Conservation (phyloP, 2,113 vertebrate genomes). For the Polypterus bichir region DNA sequence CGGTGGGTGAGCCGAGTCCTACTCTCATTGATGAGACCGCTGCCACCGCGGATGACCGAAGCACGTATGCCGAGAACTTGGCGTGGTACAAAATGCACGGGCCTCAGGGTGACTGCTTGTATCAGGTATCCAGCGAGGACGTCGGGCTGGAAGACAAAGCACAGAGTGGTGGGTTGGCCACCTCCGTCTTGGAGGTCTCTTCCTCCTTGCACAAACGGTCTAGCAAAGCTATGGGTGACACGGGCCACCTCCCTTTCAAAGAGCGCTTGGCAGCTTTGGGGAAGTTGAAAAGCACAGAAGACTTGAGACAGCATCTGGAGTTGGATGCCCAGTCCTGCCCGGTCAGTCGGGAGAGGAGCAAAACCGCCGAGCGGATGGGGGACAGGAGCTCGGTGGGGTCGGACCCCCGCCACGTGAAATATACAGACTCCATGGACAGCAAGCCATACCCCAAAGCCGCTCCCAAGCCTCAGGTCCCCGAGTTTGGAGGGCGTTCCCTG, state of each 20-base stretch:
- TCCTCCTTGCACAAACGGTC: slow-evolving; percentile 48
- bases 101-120: slow-evolving; percentile 36
- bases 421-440: slow-evolving; percentile 38
- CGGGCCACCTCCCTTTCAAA: slow-evolving; percentile 62
- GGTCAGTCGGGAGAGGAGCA: slow-evolving; percentile 29
- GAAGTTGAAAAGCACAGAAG: slow-evolving; percentile 58
- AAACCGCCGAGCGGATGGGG: slow-evolving; percentile 30
- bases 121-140: slow-evolving; percentile 6
- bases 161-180: slow-evolving; percentile 26
- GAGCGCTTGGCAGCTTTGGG: slow-evolving; percentile 67
- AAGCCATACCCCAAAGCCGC: slow-evolving; percentile 32
- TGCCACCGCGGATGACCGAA: slow-evolving; percentile 24
- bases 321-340: slow-evolving; percentile 14
- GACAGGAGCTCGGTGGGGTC: slow-evolving; percentile 29
- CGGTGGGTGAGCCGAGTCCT: too few species aligned
- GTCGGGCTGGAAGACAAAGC: slow-evolving; percentile 3
- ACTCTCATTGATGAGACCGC: too few species aligned
- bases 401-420: slow-evolving; percentile 43
- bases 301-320: slow-evolving; percentile 26
- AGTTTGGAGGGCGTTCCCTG: slow-evolving; percentile 44
- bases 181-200: slow-evolving; percentile 26
- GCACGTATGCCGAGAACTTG: slow-evolving; percentile 40
- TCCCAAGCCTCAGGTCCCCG: slow-evolving; percentile 57
- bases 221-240: slow-evolving; percentile 47
- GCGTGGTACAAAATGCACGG: slow-evolving; percentile 40